Percentiles rank a stretch among this genome's conserved stretches.
Evolutionary conservation across 1,140 invertebrate genomes (phyloP).

Genomic region (Diabrotica virgifera): DNA sequence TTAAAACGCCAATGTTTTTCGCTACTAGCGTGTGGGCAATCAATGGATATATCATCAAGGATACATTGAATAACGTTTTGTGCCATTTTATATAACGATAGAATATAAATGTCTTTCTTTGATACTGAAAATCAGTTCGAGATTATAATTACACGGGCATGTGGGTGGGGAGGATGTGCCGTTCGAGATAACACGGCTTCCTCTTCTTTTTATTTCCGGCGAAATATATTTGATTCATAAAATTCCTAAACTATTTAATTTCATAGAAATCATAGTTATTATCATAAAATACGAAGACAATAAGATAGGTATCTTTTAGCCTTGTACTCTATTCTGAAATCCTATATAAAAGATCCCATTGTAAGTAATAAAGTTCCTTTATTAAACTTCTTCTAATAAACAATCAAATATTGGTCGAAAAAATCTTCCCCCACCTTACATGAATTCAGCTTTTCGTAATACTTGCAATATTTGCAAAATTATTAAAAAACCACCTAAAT

Average conservation of each 20-base stretch:
- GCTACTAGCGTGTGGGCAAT: background rate
- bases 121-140: background rate
- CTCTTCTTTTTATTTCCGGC: background rate
- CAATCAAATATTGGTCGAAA: no score
- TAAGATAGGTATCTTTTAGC: no score
- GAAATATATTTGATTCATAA: background rate
- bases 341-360: no score
- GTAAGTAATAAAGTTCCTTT: no score
- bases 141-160: background rate
- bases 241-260: background rate
- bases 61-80: background rate
- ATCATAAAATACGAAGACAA: no score
- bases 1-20: background rate
- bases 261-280: no score
- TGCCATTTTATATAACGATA: background rate
- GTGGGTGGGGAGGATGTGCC: background rate
- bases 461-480: no score
- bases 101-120: background rate
- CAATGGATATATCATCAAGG: background rate
- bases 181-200: background rate
- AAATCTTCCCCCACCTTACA: no score
- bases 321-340: no score
- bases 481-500: no score
- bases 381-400: no score
- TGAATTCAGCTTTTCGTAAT: no score